phyloP scores from a whole-genome alignment of 2,113 vertebrate genomes.

The Aptenodytes patagonicus region DNA sequence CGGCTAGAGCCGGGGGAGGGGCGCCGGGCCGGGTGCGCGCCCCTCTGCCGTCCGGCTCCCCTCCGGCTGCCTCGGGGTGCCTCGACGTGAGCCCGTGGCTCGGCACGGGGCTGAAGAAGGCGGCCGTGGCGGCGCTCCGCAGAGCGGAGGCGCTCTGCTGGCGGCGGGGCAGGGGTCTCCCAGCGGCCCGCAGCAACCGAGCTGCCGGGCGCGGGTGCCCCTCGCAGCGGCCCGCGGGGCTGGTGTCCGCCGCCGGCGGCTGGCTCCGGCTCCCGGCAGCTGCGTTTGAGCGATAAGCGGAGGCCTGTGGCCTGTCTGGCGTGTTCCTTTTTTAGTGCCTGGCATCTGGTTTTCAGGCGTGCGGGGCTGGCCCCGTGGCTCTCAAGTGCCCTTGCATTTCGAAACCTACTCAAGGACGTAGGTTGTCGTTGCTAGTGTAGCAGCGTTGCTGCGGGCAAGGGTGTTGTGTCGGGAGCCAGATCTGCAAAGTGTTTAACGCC shows the following conservation, averaged over 20 bases:
- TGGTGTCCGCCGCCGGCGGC: background rate
- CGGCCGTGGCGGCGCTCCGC: too few relatives aligned
- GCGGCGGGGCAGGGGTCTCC: too few relatives aligned
- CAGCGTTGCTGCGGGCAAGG: background rate
- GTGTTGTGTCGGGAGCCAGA: background rate
- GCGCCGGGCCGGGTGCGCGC: too few relatives aligned
- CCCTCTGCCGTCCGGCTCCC: too few relatives aligned
- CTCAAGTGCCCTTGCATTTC: accelerated
- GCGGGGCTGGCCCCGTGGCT: too few relatives aligned
- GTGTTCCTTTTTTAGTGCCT: accelerated
- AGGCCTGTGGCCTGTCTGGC: background rate
- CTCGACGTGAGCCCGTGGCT: too few relatives aligned
- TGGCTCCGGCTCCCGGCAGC: background rate
- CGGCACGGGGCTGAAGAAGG: too few relatives aligned
- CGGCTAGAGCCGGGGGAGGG: too few relatives aligned
- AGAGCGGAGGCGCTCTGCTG: too few relatives aligned
- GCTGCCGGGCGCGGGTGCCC: background rate
- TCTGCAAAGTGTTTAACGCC: background rate
- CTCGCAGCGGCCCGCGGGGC: background rate
- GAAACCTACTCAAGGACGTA: accelerated
- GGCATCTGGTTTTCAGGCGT: accelerated
- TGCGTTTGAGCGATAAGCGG: accelerated
- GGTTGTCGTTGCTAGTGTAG: accelerated
- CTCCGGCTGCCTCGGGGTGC: too few relatives aligned
- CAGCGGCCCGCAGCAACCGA: background rate